Evolutionary conservation across 2,888 invertebrate genomes (phyloP).

Genomic region (Biston betularia): DNA sequence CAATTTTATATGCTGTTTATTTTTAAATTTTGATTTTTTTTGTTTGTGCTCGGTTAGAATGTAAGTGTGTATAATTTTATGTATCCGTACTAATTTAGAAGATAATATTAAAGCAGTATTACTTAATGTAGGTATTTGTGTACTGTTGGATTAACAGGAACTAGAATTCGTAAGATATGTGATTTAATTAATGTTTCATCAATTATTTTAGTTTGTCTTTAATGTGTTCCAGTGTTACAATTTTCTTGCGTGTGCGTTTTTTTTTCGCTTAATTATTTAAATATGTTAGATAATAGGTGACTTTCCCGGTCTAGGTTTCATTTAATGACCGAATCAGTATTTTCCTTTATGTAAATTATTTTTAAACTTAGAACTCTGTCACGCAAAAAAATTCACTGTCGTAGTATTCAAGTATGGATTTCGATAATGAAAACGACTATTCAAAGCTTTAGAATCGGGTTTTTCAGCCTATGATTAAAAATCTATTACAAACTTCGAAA

Average conservation of each 20-base stretch:
- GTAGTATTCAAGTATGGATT: too few relatives aligned
- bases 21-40: too few relatives aligned
- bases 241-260: not conserved
- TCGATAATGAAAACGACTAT: not conserved
- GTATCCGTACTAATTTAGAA: not conserved
- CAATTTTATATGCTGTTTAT: too few relatives aligned
- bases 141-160: not conserved
- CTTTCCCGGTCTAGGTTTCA: slow-evolving; percentile 6
- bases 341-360: not conserved
- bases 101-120: slow-evolving; percentile 18
- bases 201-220: slow-evolving; percentile 4
- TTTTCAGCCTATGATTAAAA: too few relatives aligned
- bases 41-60: too few relatives aligned
- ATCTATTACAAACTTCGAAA: too few relatives aligned
- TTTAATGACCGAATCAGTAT: slow-evolving; percentile 13
- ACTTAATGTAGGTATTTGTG: slow-evolving; percentile 2
- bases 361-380: not conserved
- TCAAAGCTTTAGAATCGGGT: too few relatives aligned
- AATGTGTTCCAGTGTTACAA: not conserved
- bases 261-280: not conserved
- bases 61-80: too few relatives aligned
- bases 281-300: not conserved
- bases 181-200: slow-evolving; percentile 7
- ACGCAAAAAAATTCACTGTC: not conserved
- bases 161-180: not conserved